Evolutionary conservation across 2,888 invertebrate genomes (phyloP).

Genomic region (Amaurobius ferox): DNA sequence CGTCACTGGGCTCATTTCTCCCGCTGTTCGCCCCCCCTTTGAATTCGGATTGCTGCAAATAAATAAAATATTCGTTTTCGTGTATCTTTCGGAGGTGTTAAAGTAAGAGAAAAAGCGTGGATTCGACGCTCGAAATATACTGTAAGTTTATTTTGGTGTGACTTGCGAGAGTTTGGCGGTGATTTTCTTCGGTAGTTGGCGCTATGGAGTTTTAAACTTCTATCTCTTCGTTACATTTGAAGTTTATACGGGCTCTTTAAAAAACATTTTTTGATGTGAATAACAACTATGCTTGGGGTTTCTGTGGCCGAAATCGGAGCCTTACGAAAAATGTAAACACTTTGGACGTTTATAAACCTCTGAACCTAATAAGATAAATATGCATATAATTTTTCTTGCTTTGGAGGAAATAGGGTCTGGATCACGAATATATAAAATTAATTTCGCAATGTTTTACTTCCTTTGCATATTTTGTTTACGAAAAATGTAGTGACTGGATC

Average conservation of each 20-base stretch:
- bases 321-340: no score
- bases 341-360: no score
- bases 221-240: not conserved
- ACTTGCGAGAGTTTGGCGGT: not conserved
- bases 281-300: no score
- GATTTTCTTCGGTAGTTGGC: conserved; percentile 3
- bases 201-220: not conserved
- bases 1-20: not conserved
- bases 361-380: no score
- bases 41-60: conserved; percentile 11
- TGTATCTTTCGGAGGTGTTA: conserved; percentile 9
- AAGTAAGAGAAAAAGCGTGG: conserved; percentile 13
- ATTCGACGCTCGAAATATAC: conserved; percentile 33
- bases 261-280: no score
- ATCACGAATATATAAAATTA: no score
- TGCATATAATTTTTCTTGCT: no score
- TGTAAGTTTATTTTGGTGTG: conserved; percentile 40
- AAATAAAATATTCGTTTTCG: conserved; percentile 10
- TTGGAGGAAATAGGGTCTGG: no score
- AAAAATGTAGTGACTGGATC: no score
- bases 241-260: not conserved
- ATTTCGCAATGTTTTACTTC: no score
- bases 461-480: no score
- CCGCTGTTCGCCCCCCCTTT: not conserved
- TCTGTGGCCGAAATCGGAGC: no score